Evolutionary conservation across 2,797 vertebrate genomes (phyloP).

Genomic region (Sebastes umbrosus): DNA sequence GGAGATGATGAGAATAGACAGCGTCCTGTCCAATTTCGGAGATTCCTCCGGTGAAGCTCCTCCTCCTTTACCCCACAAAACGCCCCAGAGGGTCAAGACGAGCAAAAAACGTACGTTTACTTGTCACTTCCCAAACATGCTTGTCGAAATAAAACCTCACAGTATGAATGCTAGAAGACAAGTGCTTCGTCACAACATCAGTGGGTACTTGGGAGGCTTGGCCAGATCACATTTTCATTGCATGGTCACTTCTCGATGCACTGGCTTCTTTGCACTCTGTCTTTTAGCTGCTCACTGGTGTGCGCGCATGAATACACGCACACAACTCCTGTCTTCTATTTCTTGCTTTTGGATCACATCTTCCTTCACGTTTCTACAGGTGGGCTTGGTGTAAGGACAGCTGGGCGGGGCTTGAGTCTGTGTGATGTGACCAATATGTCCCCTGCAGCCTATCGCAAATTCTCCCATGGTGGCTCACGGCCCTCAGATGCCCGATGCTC

Average conservation of each 20-base stretch:
- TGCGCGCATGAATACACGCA: not conserved
- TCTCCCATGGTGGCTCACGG: conserved; percentile 58
- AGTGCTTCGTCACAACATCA: not conserved
- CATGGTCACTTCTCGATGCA: not conserved
- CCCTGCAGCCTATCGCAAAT: conserved; percentile 74
- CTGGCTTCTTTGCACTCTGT: not conserved
- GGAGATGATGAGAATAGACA: conserved; percentile 74
- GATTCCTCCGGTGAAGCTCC: conserved; percentile 39
- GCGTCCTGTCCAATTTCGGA: conserved; percentile 67
- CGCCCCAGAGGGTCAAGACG: conserved; percentile 40
- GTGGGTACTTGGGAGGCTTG: not conserved
- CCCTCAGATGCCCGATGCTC: conserved; percentile 64
- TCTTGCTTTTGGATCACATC: conserved; percentile 23
- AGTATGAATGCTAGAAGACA: not conserved
- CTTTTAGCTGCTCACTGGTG: conserved; percentile 20
- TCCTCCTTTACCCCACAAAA: conserved; percentile 37
- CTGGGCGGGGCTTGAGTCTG: conserved; percentile 79
- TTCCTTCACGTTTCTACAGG: conserved; percentile 72
- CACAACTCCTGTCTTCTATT: not conserved
- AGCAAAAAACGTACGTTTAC: conserved; percentile 67
- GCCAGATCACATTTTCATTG: not conserved
- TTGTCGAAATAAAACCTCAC: not conserved
- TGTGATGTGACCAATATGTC: conserved; percentile 91
- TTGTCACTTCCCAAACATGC: not conserved
- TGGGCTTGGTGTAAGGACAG: conserved; percentile 73